phyloP scores from a whole-genome alignment of 2,113 vertebrate genomes.

The Scolopax mira region DNA sequence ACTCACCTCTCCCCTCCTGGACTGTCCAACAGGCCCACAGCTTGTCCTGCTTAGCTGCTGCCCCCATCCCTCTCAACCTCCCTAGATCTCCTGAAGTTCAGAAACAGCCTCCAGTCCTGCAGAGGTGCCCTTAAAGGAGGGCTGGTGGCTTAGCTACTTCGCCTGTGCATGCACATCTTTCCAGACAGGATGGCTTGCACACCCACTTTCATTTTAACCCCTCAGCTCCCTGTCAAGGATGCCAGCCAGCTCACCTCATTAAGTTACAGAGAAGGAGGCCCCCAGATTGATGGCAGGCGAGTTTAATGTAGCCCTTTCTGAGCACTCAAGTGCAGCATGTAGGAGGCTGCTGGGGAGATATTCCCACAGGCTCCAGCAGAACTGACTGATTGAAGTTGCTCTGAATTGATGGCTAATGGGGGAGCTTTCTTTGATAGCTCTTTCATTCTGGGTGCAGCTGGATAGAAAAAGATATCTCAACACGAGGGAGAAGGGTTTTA shows the following conservation, averaged over 20 bases:
- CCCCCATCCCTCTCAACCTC: not conserved
- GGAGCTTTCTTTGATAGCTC: conserved; percentile 60
- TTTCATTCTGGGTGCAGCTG: conserved; percentile 64
- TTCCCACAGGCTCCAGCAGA: conserved; percentile 63
- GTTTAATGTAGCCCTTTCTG: conserved; percentile 65
- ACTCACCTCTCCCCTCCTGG: rapidly evolving
- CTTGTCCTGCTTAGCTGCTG: not conserved
- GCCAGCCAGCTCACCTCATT: conserved; percentile 60
- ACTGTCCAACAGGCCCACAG: rapidly evolving
- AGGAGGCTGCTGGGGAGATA: conserved; percentile 68
- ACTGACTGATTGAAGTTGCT: conserved; percentile 71
- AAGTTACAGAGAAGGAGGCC: conserved; percentile 62
- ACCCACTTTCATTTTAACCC: conserved; percentile 17
- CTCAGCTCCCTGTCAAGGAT: conserved; percentile 59
- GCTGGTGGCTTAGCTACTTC: conserved; percentile 1
- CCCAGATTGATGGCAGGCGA: conserved; percentile 63
- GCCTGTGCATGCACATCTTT: not conserved
- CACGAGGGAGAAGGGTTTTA: conserved; percentile 2
- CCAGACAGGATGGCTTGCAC: not conserved
- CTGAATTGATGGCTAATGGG: conserved; percentile 67
- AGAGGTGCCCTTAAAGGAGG: not conserved
- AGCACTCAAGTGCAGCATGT: conserved; percentile 64
- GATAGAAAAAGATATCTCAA: conserved; percentile 37
- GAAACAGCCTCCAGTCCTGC: not conserved
- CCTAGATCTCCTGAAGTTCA: not conserved